Evolutionary conservation across 2,797 vertebrate species (phyloP), one percentile per base, ranked within the genome.

Genomic region (Simalia tracyae): DNA sequence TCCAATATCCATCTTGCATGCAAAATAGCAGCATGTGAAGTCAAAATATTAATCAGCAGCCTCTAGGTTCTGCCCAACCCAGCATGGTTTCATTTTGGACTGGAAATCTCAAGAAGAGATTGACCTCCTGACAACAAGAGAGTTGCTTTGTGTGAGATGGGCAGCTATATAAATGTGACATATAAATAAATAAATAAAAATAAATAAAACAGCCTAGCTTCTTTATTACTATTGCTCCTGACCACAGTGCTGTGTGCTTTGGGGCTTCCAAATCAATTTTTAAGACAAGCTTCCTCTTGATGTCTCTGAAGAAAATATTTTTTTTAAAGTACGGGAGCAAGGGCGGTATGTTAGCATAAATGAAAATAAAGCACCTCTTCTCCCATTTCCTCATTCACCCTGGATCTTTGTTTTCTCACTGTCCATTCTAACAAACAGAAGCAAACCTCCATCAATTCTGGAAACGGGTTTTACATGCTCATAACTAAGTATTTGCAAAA

Each of bases 401-500:
- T 61, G 85, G 84, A 88, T 88, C 88, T 94, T 88, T 91, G 63
- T 59, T 96, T 46, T 84, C 57, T 92, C 89, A 28, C 88, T 93
- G 90, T 66, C 72, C 17, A 50, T 92, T 56, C 87, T 87, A 61
- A 95, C 54, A 91, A 97, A 91, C 22, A 93, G 88, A 95, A 60
- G 86, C 84, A 94, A 89, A 87, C 92, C 94, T 72, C 87, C 36
- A 54, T 54, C 50, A 84, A 68, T 94, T 85, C 91, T 95, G 72
- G 90, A 95, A 95, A 94, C 84, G 0, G 3, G 24, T 94, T 96
- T 96, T 95, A 93, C 89, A 95, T 93, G 97, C 95, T 95, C 89
- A 94, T 92, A 97, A 93, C 60, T 95, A 95, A 95, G 91, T 95
- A 86, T 95, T 93, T 94, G 93, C 93, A 93, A 94, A 95, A 89